Evolutionary conservation across 2,888 invertebrate genomes (phyloP).

Genomic region (Cephus spinipes): DNA sequence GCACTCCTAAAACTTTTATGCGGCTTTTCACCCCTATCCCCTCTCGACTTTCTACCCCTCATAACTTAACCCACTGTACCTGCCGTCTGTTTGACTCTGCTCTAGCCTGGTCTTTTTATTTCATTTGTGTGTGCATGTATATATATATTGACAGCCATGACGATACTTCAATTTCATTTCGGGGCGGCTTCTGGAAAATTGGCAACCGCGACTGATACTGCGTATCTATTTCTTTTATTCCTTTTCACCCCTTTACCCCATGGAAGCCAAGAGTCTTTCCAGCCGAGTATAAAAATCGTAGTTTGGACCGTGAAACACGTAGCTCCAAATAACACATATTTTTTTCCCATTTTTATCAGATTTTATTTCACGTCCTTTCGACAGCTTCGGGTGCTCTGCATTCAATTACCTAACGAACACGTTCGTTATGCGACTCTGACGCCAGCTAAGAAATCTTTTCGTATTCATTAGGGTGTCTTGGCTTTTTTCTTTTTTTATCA

Average conservation of each 20-base stretch:
- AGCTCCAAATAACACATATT: background rate
- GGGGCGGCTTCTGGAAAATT: background rate
- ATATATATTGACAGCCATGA: background rate
- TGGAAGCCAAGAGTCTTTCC: background rate
- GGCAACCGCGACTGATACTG: background rate
- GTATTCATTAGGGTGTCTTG: background rate
- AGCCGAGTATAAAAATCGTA: background rate
- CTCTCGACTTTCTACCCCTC: background rate
- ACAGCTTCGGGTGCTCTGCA: background rate
- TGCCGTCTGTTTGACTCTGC: too few relatives aligned
- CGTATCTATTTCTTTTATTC: background rate
- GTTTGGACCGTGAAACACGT: background rate
- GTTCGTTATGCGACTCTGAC: constrained; percentile 1
- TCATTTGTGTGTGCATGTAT: too few relatives aligned
- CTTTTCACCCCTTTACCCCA: background rate
- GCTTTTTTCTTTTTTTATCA: background rate
- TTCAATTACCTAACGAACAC: constrained; percentile 15
- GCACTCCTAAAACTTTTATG: constrained; percentile 1
- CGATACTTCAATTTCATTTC: background rate
- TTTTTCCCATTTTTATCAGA: background rate
- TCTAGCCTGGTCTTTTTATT: too few relatives aligned
- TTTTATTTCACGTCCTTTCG: background rate
- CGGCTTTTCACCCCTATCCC: background rate
- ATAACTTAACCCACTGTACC: background rate
- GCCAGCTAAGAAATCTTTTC: background rate